Percentiles rank a stretch among this genome's conserved stretches.
Evolutionary conservation across 2,113 vertebrate species (phyloP).

Genomic region (Fregetta grallaria): DNA sequence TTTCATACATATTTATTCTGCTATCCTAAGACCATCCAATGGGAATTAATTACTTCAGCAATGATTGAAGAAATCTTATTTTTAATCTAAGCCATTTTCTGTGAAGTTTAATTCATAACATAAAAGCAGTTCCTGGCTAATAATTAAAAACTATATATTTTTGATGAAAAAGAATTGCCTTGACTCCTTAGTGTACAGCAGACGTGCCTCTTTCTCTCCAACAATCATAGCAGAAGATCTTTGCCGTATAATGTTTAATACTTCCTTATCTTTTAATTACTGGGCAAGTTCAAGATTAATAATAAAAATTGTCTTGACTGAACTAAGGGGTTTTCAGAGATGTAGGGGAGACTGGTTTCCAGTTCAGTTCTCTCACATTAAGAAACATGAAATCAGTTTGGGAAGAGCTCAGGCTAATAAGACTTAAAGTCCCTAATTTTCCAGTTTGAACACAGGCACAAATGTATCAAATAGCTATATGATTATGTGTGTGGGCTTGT

Average conservation of each 20-base stretch:
- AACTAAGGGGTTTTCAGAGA: background rate
- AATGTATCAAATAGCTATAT: background rate
- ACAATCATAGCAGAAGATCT: background rate
- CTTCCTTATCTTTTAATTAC: background rate
- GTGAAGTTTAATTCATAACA: background rate
- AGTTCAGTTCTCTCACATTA: background rate
- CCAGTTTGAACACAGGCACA: background rate
- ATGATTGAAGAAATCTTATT: background rate
- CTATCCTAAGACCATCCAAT: background rate
- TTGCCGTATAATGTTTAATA: background rate
- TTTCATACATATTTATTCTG: background rate
- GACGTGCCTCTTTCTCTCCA: background rate
- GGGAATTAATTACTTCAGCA: constrained; percentile 20
- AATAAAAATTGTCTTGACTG: background rate
- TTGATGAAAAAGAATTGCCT: background rate
- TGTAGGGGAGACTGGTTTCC: background rate
- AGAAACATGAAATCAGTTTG: background rate
- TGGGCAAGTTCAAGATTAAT: background rate
- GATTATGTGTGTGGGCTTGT: accelerated
- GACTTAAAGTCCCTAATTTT: background rate
- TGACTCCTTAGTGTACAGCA: background rate
- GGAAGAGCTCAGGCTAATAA: background rate
- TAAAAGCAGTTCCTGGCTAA: background rate
- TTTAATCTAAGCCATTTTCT: constrained; percentile 11
- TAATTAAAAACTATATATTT: background rate